phyloP scores from a whole-genome alignment of 2,888 invertebrate genomes.

The Celastrina argiolus region DNA sequence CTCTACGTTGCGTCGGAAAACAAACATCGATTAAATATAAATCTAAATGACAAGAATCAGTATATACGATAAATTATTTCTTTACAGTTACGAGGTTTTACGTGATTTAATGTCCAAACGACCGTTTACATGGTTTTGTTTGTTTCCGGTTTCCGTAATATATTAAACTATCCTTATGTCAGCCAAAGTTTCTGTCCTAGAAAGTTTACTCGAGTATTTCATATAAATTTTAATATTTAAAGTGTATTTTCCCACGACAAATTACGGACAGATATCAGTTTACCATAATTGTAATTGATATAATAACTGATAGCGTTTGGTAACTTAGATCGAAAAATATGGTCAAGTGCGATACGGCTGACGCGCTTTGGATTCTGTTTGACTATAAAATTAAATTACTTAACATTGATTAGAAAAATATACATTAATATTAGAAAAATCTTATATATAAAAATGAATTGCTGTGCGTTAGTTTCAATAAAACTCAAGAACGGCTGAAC shows the following conservation, averaged over 20 bases:
- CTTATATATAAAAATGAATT: no score
- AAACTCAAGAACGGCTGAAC: no score
- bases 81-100: no score
- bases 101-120: background rate
- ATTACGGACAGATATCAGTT: background rate
- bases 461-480: no score
- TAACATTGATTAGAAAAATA: no score
- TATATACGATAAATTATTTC: background rate
- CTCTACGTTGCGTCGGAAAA: background rate
- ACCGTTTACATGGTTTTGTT: no score
- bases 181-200: no score
- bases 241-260: background rate
- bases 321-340: background rate
- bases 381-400: background rate
- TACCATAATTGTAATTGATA: constrained; percentile 1
- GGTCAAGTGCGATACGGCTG: background rate
- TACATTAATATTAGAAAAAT: no score
- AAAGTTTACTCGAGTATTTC: no score
- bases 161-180: no score
- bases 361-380: background rate
- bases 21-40: background rate
- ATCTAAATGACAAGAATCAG: background rate
- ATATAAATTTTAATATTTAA: background rate
- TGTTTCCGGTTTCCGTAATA: no score
- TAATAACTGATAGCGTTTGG: background rate